These are phyloP conservation scores for Phortica okadai DNA, from an alignment of 2,888 invertebrate genomes.

Conservation along the genomic window DNA sequence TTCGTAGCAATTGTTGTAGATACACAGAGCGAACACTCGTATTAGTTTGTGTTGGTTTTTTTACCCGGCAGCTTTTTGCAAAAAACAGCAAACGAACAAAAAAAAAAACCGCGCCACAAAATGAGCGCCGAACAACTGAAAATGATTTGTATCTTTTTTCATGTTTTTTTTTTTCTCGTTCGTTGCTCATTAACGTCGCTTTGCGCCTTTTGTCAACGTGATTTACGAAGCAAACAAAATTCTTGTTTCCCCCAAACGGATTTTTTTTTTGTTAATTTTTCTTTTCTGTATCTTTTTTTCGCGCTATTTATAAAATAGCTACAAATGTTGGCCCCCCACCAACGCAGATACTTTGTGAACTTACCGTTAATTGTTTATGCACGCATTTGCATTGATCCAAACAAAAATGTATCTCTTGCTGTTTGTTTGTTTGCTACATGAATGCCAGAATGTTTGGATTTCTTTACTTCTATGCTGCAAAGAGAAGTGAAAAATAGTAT, in stretches of 20 bases:
- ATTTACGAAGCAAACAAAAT: constrained; percentile 61
- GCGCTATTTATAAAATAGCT: no score
- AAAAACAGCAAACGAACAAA: constrained; percentile 1
- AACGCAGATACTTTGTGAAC: background rate
- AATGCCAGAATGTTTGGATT: background rate
- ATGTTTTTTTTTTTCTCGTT: background rate
- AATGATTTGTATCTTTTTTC: constrained; percentile 63
- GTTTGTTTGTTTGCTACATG: background rate
- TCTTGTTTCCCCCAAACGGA: constrained; percentile 33
- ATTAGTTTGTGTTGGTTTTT: background rate
- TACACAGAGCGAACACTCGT: background rate
- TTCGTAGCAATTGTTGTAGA: background rate
- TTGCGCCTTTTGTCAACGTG: constrained; percentile 60
- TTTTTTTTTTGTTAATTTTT: constrained; percentile 30
- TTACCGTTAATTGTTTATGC: constrained; percentile 23
- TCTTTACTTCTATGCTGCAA: no score
- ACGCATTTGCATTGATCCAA: background rate
- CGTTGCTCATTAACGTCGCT: constrained; percentile 50
- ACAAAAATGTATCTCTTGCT: background rate
- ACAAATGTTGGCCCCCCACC: no score
- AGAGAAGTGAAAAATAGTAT: no score
- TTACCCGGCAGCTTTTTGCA: constrained; percentile 21
- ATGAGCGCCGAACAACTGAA: constrained; percentile 47
- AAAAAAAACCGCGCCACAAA: background rate
- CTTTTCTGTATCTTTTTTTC: background rate